Percentiles rank a stretch among this genome's conserved stretches.
Conservation (phyloP, 1,140 invertebrate genomes). For the Armadillidium nasatum region DNA sequence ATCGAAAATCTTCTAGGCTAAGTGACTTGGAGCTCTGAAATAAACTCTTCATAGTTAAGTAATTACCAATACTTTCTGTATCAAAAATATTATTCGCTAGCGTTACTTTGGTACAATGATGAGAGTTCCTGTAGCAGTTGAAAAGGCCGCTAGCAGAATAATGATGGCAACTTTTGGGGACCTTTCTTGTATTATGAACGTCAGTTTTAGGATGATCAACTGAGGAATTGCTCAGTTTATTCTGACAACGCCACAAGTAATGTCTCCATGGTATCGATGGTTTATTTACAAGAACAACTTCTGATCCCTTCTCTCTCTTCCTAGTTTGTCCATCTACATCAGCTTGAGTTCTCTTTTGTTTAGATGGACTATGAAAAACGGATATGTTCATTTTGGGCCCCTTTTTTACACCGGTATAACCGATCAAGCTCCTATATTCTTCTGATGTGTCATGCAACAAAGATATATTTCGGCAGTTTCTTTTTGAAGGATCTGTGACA, state of each 20-base stretch:
- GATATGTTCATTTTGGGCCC: neutral
- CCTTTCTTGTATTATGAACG: neutral
- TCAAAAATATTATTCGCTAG: neutral
- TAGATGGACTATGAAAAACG: neutral
- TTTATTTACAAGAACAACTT: slow-evolving; percentile 1
- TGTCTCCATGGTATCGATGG: neutral
- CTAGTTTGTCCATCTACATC: neutral
- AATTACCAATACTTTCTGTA: neutral
- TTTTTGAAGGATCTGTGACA: neutral
- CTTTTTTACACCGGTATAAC: neutral
- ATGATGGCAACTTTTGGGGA: neutral
- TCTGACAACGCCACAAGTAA: neutral
- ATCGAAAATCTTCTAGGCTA: neutral
- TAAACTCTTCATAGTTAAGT: neutral
- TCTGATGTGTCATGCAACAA: neutral
- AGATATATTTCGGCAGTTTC: neutral
- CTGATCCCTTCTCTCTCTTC: neutral
- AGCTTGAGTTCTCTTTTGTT: neutral
- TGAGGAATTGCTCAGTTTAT: neutral
- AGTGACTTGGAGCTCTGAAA: neutral
- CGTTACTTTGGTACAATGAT: neutral
- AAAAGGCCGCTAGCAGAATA: neutral
- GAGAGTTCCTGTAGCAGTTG: neutral
- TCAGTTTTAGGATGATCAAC: neutral
- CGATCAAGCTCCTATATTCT: neutral